These are phyloP conservation scores for Trichogramma evanescens DNA, from an alignment of 2,888 invertebrate species.

Conservation along the genomic window DNA sequence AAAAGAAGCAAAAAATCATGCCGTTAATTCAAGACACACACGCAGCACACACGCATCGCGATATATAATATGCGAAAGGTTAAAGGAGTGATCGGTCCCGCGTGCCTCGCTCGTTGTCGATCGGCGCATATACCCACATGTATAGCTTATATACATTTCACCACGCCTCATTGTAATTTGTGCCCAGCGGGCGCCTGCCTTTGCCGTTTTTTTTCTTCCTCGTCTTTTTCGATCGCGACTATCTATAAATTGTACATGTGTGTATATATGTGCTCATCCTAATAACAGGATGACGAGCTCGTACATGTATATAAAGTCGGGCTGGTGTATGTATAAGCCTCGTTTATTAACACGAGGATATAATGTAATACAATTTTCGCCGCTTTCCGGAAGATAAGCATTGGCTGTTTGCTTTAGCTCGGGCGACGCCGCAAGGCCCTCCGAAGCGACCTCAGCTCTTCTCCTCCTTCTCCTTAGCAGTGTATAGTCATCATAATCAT, in stretches of 20 bases:
- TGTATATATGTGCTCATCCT: too few relatives aligned
- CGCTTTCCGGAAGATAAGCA: slow-evolving; percentile 12
- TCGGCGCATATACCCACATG: slow-evolving; percentile 29
- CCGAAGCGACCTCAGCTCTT: background rate
- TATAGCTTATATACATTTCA: too few relatives aligned
- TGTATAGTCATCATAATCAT: too few relatives aligned
- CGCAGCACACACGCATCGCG: background rate
- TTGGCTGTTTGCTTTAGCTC: slow-evolving; percentile 18
- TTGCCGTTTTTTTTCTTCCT: too few relatives aligned
- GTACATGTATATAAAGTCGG: too few relatives aligned
- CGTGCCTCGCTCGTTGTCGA: slow-evolving; percentile 31
- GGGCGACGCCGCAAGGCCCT: slow-evolving; percentile 6
- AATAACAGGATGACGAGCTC: too few relatives aligned
- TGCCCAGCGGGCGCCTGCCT: too few relatives aligned
- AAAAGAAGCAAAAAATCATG: too few relatives aligned
- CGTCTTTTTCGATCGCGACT: too few relatives aligned
- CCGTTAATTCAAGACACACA: background rate
- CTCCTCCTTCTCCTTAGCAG: background rate
- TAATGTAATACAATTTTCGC: slow-evolving; percentile 28
- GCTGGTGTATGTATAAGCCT: slow-evolving; percentile 10
- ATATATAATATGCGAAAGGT: slow-evolving; percentile 15
- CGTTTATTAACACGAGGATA: slow-evolving; percentile 40
- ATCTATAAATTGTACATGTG: too few relatives aligned
- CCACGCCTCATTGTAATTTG: too few relatives aligned
- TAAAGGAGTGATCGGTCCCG: slow-evolving; percentile 7